Evolutionary conservation across 2,888 invertebrate genomes (phyloP).

Genomic region (Exocentrus adspersus): DNA sequence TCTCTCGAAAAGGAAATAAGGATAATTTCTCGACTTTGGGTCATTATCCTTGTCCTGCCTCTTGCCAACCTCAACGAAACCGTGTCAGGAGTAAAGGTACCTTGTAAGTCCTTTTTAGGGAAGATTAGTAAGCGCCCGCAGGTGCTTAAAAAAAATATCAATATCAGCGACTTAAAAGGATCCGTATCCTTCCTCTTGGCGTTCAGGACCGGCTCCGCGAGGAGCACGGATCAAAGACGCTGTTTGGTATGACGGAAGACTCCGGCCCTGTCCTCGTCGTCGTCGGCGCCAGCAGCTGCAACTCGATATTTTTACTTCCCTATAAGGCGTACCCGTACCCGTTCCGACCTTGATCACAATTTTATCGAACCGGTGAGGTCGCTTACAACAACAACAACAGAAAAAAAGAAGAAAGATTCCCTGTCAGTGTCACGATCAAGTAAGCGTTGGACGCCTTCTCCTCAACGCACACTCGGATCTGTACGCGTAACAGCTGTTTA

Average conservation of each 20-base stretch:
- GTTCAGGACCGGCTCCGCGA: conserved; percentile 33
- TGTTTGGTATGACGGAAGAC: not conserved
- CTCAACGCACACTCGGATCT: too few relatives aligned
- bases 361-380: conserved; percentile 27
- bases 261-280: conserved; percentile 20
- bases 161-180: conserved; percentile 50
- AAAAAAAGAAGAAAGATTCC: too few relatives aligned
- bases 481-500: too few relatives aligned
- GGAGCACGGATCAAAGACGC: not conserved
- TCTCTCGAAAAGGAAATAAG: too few relatives aligned
- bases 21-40: too few relatives aligned
- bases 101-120: conserved; percentile 38
- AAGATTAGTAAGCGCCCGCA: conserved; percentile 32
- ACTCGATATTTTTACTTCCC: conserved; percentile 40
- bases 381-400: not conserved
- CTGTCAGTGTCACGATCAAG: too few relatives aligned
- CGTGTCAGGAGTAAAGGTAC: conserved; percentile 26
- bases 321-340: conserved; percentile 46
- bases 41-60: too few relatives aligned
- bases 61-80: not conserved
- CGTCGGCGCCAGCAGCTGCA: conserved; percentile 4
- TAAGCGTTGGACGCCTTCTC: too few relatives aligned
- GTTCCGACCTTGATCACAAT: conserved; percentile 41
- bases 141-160: conserved; percentile 49
- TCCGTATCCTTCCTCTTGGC: conserved; percentile 46